Evolutionary conservation across 2,888 invertebrate species (phyloP).

Genomic region (Tyria jacobaeae): DNA sequence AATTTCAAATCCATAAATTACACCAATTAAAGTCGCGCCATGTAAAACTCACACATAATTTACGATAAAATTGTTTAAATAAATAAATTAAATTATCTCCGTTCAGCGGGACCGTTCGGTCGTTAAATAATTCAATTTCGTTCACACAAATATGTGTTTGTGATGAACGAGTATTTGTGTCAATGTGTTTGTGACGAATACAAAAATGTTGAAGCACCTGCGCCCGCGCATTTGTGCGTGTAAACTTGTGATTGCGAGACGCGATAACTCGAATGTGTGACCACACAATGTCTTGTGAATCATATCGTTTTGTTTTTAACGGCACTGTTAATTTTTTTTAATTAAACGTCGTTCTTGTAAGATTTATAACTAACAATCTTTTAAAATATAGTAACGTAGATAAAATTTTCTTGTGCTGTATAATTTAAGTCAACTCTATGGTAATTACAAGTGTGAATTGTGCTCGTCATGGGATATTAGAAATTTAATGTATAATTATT

Average conservation of each 20-base stretch:
- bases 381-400: too few species aligned
- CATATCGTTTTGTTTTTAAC: constrained; percentile 7
- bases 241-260: constrained; percentile 14
- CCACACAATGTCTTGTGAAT: constrained; percentile 14
- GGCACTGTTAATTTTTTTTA: constrained; percentile 7
- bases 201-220: constrained; percentile 39
- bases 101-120: constrained; percentile 35
- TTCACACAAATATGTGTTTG: constrained; percentile 48
- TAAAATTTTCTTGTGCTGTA: background rate
- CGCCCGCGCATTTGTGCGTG: constrained; percentile 21
- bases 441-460: too few species aligned
- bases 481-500: too few species aligned
- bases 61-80: constrained; percentile 41
- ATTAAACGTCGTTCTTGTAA: constrained; percentile 4
- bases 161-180: constrained; percentile 23
- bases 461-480: too few species aligned
- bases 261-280: background rate
- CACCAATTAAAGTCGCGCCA: constrained; percentile 19
- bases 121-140: constrained; percentile 77
- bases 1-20: constrained; percentile 12
- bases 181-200: constrained; percentile 36
- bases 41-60: constrained; percentile 34
- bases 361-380: background rate
- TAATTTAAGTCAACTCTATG: background rate
- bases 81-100: constrained; percentile 64